Evolutionary conservation across 1,140 invertebrate species (phyloP).

Genomic region (Drosophila seguyi): DNA sequence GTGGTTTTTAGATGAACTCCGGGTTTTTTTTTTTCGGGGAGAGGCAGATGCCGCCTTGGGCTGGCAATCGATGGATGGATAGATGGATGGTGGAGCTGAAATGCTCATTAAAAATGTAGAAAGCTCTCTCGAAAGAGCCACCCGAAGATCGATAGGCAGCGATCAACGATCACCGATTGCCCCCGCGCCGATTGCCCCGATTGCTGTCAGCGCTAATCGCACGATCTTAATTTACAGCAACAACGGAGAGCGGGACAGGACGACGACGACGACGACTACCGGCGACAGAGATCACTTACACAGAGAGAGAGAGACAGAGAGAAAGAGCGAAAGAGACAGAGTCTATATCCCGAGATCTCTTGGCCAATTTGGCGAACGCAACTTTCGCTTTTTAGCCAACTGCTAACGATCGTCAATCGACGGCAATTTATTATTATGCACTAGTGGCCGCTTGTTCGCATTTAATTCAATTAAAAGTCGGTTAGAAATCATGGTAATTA

Average conservation of each 20-base stretch:
- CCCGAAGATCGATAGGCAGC: constrained; percentile 39
- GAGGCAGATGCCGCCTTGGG: constrained; percentile 48
- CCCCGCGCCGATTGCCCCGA: constrained; percentile 22
- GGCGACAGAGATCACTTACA: constrained; percentile 38
- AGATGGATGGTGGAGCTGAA: constrained; percentile 66
- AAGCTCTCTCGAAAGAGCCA: constrained; percentile 56
- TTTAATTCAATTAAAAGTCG: constrained; percentile 82
- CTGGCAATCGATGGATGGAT: constrained; percentile 63
- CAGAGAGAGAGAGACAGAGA: neutral
- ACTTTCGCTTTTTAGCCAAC: constrained; percentile 72
- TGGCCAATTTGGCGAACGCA: constrained; percentile 75
- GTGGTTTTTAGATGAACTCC: constrained; percentile 4
- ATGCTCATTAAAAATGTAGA: constrained; percentile 83
- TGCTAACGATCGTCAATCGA: constrained; percentile 81
- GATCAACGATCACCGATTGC: constrained; percentile 33
- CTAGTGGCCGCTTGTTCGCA: constrained; percentile 62
- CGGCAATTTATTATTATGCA: constrained; percentile 81
- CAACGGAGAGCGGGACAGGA: constrained; percentile 46
- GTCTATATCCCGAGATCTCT: constrained; percentile 35
- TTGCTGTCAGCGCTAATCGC: constrained; percentile 78
- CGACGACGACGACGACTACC: constrained; percentile 25
- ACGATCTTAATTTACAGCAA: constrained; percentile 83
- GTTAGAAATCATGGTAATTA: constrained; percentile 81
- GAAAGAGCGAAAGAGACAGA: neutral
- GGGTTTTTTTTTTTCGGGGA: neutral